Evolutionary conservation across 1,140 invertebrate species (phyloP).

Genomic region (Megalonaias nervosa): DNA sequence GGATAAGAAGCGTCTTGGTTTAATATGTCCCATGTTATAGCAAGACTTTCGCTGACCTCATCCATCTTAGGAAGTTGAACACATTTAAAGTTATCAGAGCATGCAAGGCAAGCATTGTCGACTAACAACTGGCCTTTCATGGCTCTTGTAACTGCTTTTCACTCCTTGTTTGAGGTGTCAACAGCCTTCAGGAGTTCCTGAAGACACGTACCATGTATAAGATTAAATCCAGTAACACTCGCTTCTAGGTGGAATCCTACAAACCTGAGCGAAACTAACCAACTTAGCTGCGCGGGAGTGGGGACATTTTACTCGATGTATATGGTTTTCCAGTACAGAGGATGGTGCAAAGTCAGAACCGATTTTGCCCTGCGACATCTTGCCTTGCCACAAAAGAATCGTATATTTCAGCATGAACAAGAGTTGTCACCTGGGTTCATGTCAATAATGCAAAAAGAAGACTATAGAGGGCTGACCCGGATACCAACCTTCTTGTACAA

Average conservation of each 20-base stretch:
- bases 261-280: slow-evolving; percentile 35
- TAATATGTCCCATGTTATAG: no score
- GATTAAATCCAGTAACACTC: slow-evolving; percentile 44
- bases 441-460: slow-evolving; percentile 56
- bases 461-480: slow-evolving; percentile 24
- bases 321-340: slow-evolving; percentile 53
- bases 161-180: slow-evolving; percentile 49
- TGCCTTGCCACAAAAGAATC: slow-evolving; percentile 48
- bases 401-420: slow-evolving; percentile 54
- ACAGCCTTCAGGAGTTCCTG: slow-evolving; percentile 45
- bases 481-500: slow-evolving; percentile 3
- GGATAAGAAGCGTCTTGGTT: no score
- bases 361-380: slow-evolving; percentile 32
- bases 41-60: no score
- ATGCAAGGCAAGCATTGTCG: slow-evolving; percentile 32
- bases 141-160: slow-evolving; percentile 68
- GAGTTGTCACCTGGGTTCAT: slow-evolving; percentile 50
- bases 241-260: slow-evolving; percentile 50
- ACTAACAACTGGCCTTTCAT: slow-evolving; percentile 61
- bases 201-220: slow-evolving; percentile 42
- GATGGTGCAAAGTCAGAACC: slow-evolving; percentile 56
- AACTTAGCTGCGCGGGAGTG: slow-evolving; percentile 23
- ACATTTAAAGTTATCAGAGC: slow-evolving; percentile 1
- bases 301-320: slow-evolving; percentile 32
- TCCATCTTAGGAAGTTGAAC: no score